Evolutionary conservation across 2,113 vertebrate genomes (phyloP), one percentile per base, ranked within the genome.

Genomic region (Rhabdomys dilectus): DNA sequence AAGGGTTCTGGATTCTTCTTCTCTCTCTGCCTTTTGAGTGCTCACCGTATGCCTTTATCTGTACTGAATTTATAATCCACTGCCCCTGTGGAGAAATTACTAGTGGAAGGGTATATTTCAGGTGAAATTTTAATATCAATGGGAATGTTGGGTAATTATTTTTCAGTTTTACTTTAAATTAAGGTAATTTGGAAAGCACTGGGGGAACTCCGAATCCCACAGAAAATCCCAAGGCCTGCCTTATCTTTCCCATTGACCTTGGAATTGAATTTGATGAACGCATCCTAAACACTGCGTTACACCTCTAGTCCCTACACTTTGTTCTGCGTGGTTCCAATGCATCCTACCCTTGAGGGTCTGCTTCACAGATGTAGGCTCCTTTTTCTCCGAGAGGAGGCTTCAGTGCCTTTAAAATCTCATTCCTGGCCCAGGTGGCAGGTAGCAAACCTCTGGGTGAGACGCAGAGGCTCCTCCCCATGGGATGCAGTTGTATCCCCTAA

Each of bases 161-260:
- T 73, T 85, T 48, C 73, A 66, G 34, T 84, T 93, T 89, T 85
- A 53, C 36, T 76, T 73, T 73, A 81, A 75, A 93, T 75, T 36
- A 64, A 56, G 6, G 86, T 88, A 42, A 12, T 90, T 85, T 21
- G 34, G 73, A 58, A 92, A 64, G 12, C 76, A 24, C 78, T 93
- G 64, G 48, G 88, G 34, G 64, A 78, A 42, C 48, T 95, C 7
- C 13, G 7, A 16, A 26, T 93, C 31, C 5, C 85, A n/a, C 17
- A 39, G 87, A 75, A 45, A 95, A 87, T 7, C 1, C 17, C 29
- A 45, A 70, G 70, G 31, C 85, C 34, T 17, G 17, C 58, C 12
- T 68, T 21, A 66, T 68, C 56, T 76, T 10, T 36, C 17, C 1
- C 16, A 0, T 22, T 82, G 60, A 12, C 68, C n/a, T 7, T 42